These are phyloP conservation scores for Torymus texanus DNA, from an alignment of 2,888 invertebrate genomes.

Conservation along the genomic window DNA sequence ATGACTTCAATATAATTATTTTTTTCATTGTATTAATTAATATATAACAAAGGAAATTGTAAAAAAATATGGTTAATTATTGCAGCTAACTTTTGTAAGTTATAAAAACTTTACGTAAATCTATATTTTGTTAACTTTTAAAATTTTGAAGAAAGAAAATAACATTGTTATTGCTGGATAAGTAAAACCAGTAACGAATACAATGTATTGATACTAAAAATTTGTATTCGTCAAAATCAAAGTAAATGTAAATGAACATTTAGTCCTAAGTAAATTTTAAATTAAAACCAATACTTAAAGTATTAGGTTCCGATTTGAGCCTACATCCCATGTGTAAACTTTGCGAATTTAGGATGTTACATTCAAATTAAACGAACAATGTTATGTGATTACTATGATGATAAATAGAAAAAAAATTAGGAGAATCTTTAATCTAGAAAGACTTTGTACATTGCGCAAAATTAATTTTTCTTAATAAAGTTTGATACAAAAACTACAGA, in stretches of 20 bases:
- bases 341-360: neutral
- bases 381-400: neutral
- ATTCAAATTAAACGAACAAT: neutral
- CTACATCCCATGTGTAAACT: neutral
- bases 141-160: no score
- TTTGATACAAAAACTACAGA: slow-evolving; percentile 43
- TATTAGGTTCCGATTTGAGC: neutral
- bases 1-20: no score
- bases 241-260: slow-evolving; percentile 1
- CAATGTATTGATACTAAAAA: no score
- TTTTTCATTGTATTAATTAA: neutral
- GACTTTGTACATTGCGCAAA: slow-evolving; percentile 63
- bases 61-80: no score
- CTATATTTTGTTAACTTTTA: no score
- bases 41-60: no score
- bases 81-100: no score
- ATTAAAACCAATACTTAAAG: neutral
- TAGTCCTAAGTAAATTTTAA: slow-evolving; percentile 11
- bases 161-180: no score
- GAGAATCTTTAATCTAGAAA: slow-evolving; percentile 25
- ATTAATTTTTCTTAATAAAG: slow-evolving; percentile 65
- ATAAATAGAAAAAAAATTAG: neutral
- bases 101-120: no score
- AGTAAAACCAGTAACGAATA: no score
- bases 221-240: no score